Evolutionary conservation across 2,113 vertebrate species (phyloP).

Genomic region (Hippocampus abdominalis): DNA sequence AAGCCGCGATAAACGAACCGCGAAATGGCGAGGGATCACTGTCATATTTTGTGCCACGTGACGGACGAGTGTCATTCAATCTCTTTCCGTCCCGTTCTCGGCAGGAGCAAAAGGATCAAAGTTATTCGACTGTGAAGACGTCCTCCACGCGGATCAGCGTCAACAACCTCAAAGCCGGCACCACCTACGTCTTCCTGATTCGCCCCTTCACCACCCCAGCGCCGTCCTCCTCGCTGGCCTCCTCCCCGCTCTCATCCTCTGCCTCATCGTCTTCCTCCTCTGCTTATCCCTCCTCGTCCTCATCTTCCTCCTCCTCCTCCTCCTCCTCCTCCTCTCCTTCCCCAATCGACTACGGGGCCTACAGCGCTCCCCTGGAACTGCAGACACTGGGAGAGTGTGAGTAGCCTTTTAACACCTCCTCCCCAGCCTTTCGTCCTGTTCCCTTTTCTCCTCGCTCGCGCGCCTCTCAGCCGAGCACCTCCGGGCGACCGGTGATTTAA

Average conservation of each 20-base stretch:
- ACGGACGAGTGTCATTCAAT: neutral
- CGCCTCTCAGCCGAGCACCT: slow-evolving; percentile 7
- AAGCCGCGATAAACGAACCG: no score
- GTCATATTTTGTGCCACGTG: neutral
- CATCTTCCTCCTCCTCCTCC: slow-evolving; percentile 74
- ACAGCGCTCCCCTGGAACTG: slow-evolving; percentile 87
- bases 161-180: slow-evolving; percentile 90
- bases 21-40: no score
- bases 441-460: slow-evolving; percentile 14
- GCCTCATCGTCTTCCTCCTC: slow-evolving; percentile 68
- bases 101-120: slow-evolving; percentile 91
- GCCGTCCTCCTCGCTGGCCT: slow-evolving; percentile 80
- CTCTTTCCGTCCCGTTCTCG: slow-evolving; percentile 3
- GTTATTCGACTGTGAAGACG: slow-evolving; percentile 91
- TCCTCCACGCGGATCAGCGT: slow-evolving; percentile 82
- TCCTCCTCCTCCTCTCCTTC: slow-evolving; percentile 79
- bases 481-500: slow-evolving; percentile 18
- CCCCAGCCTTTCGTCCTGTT: slow-evolving; percentile 19
- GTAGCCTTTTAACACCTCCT: slow-evolving; percentile 51
- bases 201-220: slow-evolving; percentile 75
- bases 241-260: slow-evolving; percentile 78
- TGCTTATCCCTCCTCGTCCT: slow-evolving; percentile 54
- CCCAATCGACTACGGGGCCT: slow-evolving; percentile 79
- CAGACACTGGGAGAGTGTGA: slow-evolving; percentile 89
- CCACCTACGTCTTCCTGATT: slow-evolving; percentile 91